Percentiles rank a stretch among this genome's conserved stretches.
Conservation (phyloP, 1,140 invertebrate genomes). For the Carposina sasakii region DNA sequence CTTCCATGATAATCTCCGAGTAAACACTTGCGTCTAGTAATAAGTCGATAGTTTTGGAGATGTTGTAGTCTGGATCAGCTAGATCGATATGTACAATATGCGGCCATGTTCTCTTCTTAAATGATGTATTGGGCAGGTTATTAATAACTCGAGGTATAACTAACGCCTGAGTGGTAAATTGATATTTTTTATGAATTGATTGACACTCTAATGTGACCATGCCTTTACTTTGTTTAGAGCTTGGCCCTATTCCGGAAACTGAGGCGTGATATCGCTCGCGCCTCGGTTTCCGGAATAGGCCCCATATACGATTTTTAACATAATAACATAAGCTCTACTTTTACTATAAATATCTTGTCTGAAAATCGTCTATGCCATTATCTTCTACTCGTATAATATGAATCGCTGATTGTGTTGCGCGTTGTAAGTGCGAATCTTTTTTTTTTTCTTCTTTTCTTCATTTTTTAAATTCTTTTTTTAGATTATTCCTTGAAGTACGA, state of each 20-base stretch:
- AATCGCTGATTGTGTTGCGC: too few species aligned
- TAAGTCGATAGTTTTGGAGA: neutral
- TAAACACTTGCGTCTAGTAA: neutral
- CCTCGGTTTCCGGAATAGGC: too few species aligned
- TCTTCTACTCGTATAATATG: too few species aligned
- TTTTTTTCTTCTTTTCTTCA: too few species aligned
- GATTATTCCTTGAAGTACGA: too few species aligned
- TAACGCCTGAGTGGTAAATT: neutral
- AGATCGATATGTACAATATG: neutral
- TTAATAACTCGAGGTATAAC: constrained; percentile 1
- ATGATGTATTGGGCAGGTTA: neutral
- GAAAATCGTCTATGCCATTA: too few species aligned
- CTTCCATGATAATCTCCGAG: neutral
- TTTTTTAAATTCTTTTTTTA: too few species aligned
- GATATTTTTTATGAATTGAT: neutral
- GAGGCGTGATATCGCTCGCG: neutral
- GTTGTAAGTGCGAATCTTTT: too few species aligned
- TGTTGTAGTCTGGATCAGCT: neutral
- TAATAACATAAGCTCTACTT: too few species aligned
- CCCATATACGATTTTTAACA: too few species aligned
- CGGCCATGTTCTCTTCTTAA: neutral
- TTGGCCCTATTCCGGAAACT: neutral
- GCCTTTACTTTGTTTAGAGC: neutral
- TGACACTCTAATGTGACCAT: neutral
- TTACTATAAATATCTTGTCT: too few species aligned